A percentile compares a stretch with the other conserved stretches of the same genome.
Conservation (phyloP, 2,888 invertebrate genomes). For the Amphipoea oculea region DNA sequence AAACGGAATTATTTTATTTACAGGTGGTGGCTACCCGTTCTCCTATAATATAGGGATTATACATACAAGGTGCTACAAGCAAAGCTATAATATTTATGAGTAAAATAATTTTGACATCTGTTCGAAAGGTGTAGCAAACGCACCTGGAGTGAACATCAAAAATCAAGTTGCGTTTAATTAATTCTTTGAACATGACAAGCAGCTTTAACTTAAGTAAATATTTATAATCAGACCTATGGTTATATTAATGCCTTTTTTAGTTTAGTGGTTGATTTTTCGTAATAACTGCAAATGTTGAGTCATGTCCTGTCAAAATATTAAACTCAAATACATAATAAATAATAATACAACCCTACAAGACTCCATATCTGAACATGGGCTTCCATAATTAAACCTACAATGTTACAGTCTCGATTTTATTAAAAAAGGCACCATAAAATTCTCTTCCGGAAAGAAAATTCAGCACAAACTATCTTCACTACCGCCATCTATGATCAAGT, state of each 20-base stretch:
- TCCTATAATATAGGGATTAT: background rate
- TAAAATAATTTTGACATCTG: conserved; percentile 23
- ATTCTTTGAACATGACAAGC: background rate
- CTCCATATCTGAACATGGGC: no score
- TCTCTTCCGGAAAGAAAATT: background rate
- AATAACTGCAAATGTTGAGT: no score
- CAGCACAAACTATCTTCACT: background rate
- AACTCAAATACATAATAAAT: background rate
- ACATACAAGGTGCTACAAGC: conserved; percentile 3
- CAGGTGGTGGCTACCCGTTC: no score
- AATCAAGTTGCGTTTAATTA: conserved; percentile 20
- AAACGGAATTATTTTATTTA: background rate
- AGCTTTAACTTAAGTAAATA: background rate
- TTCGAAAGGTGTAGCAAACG: conserved; percentile 20
- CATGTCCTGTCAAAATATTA: background rate
- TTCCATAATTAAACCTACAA: background rate
- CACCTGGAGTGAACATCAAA: conserved; percentile 32
- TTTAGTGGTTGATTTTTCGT: background rate
- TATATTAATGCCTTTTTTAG: background rate
- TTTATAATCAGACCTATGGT: background rate
- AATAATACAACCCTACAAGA: background rate
- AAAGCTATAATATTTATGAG: background rate
- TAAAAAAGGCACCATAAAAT: background rate
- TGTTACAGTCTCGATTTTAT: background rate
- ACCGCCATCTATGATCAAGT: conserved; percentile 75